Evolutionary conservation across 2,888 invertebrate genomes (phyloP).

Genomic region (Pristionchus exspectatus): DNA sequence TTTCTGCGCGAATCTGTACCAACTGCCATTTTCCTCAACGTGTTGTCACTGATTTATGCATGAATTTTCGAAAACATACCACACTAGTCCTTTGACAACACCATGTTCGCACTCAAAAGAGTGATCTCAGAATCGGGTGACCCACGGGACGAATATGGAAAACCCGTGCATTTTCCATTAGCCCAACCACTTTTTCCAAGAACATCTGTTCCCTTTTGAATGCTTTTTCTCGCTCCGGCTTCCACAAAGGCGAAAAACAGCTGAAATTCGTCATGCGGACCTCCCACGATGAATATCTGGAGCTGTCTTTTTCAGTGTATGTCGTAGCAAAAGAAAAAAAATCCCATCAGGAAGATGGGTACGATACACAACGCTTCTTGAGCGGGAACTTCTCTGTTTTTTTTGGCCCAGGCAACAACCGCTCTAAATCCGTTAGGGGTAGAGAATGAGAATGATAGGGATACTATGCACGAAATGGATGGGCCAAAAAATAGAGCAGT

Average conservation of each 20-base stretch:
- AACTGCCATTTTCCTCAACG: not conserved
- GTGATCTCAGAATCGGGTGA: not conserved
- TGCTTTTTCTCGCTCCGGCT: not conserved
- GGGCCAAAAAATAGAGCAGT: too few species aligned
- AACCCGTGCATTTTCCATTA: constrained; percentile 2
- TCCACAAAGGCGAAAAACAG: not conserved
- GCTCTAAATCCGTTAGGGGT: too few species aligned
- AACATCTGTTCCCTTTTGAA: not conserved
- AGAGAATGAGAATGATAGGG: too few species aligned
- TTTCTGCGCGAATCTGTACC: not conserved
- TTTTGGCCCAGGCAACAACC: too few species aligned
- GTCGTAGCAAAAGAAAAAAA: not conserved
- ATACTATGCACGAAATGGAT: too few species aligned
- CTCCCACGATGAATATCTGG: not conserved
- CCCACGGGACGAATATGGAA: not conserved
- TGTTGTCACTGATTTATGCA: too few species aligned
- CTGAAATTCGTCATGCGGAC: constrained; percentile 11
- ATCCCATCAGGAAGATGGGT: not conserved
- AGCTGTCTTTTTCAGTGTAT: not conserved
- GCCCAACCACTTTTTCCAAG: not conserved
- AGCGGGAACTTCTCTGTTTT: too few species aligned
- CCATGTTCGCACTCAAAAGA: not conserved
- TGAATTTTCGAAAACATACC: not conserved
- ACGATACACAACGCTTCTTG: too few species aligned
- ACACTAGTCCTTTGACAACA: not conserved